Conservation (phyloP, 2,797 vertebrate species). For the Labeo calbasu region DNA sequence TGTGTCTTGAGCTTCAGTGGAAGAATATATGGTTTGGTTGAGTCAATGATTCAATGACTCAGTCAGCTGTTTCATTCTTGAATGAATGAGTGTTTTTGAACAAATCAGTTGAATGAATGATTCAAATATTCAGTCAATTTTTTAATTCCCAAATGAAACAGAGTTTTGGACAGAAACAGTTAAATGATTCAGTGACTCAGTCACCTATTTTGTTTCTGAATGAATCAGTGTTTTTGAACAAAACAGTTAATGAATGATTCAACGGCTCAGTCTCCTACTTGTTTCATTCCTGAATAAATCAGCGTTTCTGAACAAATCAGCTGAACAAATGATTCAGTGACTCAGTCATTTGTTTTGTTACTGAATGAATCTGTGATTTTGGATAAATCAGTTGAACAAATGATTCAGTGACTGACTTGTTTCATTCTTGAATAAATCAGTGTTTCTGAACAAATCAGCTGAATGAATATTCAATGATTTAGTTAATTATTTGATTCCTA, state of each 20-base stretch:
- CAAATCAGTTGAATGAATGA: neutral
- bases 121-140: neutral
- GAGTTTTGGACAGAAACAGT: neutral
- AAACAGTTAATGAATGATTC: neutral
- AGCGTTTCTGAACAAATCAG: neutral
- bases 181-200: too few species aligned
- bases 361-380: neutral
- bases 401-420: neutral
- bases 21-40: too few species aligned
- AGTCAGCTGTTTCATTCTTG: too few species aligned
- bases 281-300: neutral
- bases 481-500: too few species aligned
- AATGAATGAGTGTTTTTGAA: neutral
- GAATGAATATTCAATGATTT: neutral
- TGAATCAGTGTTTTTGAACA: too few species aligned
- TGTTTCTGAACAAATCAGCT: too few species aligned
- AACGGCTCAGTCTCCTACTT: neutral
- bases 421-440: too few species aligned
- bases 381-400: neutral
- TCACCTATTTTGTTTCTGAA: too few species aligned
- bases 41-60: neutral
- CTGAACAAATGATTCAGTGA: neutral
- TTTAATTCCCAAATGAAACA: neutral
- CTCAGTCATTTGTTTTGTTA: neutral
- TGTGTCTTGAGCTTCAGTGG: too few species aligned